phyloP scores from a whole-genome alignment of 2,797 vertebrate genomes.

The Dipus sagitta region DNA sequence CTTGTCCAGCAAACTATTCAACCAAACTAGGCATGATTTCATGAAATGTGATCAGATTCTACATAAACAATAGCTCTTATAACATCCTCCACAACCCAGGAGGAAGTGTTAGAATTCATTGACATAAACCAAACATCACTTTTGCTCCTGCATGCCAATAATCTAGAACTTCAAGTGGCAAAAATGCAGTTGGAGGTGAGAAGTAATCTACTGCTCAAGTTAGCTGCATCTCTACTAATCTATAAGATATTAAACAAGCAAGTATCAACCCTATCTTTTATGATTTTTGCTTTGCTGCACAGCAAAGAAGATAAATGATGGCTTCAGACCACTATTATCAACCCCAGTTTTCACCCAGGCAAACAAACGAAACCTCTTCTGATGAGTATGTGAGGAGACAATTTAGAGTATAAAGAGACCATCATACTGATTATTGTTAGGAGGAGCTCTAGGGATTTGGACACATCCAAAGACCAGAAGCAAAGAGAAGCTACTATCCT shows the following conservation, averaged over 20 bases:
- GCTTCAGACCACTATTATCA: conserved; percentile 70
- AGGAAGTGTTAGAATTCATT: neutral
- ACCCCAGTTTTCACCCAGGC: conserved; percentile 51
- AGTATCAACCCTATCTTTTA: conserved; percentile 73
- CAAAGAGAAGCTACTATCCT: neutral
- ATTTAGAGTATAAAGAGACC: neutral
- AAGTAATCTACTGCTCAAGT: conserved; percentile 51
- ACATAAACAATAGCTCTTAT: neutral
- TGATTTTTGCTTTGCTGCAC: conserved; percentile 69
- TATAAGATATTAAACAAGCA: conserved; percentile 69
- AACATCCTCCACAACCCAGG: neutral
- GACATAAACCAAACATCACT: neutral
- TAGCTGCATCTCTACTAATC: conserved; percentile 51
- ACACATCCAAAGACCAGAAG: neutral
- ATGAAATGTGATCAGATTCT: neutral
- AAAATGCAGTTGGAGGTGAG: conserved; percentile 43
- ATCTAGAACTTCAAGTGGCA: conserved; percentile 39
- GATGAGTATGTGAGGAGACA: neutral
- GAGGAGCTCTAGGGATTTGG: neutral
- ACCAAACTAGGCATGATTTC: neutral
- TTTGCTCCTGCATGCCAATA: conserved; percentile 50
- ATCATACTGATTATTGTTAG: neutral
- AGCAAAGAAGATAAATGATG: conserved; percentile 76
- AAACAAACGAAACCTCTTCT: conserved; percentile 28
- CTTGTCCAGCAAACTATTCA: neutral